Evolutionary conservation across 2,113 vertebrate genomes (phyloP).

Genomic region (Engraulis encrasicolus): DNA sequence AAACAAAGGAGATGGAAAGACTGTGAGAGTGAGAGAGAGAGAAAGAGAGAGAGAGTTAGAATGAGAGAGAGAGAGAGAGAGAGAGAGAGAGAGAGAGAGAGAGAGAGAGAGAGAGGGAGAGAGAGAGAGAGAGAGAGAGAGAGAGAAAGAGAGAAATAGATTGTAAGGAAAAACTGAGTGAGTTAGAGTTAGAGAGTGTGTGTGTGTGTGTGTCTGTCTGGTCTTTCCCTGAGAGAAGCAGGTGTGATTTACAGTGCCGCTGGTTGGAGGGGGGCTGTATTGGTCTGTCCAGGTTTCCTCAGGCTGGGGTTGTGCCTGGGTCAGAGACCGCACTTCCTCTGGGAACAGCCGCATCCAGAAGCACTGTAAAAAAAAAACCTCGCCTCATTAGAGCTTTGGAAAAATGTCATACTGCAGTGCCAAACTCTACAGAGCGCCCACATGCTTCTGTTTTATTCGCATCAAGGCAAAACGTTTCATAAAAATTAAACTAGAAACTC

Average conservation of each 20-base stretch:
- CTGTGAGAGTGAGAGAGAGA: not conserved
- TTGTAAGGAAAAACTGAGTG: not conserved
- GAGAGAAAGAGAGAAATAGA: not conserved
- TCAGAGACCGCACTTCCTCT: not conserved
- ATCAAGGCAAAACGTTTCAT: too few species aligned
- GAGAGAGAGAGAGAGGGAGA: not conserved
- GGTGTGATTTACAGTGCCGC: not conserved
- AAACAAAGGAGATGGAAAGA: not conserved
- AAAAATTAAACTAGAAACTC: not conserved
- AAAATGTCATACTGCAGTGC: too few species aligned
- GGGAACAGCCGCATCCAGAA: not conserved
- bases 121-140: not conserved
- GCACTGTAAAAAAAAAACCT: too few species aligned
- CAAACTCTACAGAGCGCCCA: not conserved
- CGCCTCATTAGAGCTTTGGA: too few species aligned
- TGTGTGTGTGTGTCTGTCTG: not conserved
- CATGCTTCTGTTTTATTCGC: too few species aligned
- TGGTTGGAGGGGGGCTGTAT: not conserved
- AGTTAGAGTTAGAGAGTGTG: not conserved
- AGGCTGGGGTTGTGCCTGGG: not conserved
- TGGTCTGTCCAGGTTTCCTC: not conserved
- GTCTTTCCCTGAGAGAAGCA: not conserved
- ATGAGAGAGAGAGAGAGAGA: not conserved
- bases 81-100: not conserved
- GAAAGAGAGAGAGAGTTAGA: not conserved